Evolutionary conservation across 2,888 invertebrate genomes (phyloP).

Genomic region (Lamellibrachia columna): DNA sequence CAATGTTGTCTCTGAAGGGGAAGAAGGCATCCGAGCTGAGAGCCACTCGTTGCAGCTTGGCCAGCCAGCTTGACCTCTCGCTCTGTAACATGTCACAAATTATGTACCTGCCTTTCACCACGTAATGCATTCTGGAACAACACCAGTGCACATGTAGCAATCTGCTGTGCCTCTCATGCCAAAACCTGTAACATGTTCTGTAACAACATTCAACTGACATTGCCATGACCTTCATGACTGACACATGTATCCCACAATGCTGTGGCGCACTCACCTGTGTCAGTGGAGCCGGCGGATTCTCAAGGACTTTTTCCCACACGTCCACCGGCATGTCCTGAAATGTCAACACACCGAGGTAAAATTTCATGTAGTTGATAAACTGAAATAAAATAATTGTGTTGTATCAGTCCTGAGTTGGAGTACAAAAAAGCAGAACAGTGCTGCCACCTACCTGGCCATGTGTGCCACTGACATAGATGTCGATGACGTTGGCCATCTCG

Average conservation of each 20-base stretch:
- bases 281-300: conserved; percentile 77
- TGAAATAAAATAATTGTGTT: too few relatives aligned
- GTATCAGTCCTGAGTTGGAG: too few relatives aligned
- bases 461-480: conserved; percentile 86
- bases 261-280: conserved; percentile 68
- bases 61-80: conserved; percentile 68
- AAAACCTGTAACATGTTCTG: neutral
- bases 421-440: neutral
- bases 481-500: conserved; percentile 93
- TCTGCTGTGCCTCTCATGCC: neutral
- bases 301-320: conserved; percentile 82
- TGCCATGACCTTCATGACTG: neutral
- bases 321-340: conserved; percentile 49
- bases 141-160: too few relatives aligned
- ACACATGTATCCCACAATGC: neutral
- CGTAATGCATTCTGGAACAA: neutral
- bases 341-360: neutral
- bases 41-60: conserved; percentile 73
- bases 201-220: neutral
- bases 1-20: conserved; percentile 97
- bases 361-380: too few relatives aligned
- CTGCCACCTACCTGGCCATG: conserved; percentile 1
- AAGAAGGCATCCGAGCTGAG: conserved; percentile 98
- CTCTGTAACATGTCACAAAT: conserved; percentile 44
- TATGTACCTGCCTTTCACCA: neutral